phyloP scores from a whole-genome alignment of 2,888 invertebrate genomes.

The Notodromas monacha region DNA sequence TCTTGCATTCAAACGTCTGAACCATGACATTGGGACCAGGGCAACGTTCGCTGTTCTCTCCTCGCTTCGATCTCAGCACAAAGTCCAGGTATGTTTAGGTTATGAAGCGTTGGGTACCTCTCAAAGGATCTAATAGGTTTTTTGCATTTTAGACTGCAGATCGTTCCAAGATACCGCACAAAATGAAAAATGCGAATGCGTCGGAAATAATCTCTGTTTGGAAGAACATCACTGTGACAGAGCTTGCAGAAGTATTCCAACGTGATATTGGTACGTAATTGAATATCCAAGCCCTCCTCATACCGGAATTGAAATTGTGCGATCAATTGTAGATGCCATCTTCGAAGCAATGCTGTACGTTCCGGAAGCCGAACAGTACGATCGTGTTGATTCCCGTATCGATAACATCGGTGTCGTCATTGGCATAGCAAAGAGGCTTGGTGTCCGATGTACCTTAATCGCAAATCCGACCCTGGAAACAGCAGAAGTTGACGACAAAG shows the following conservation, averaged over 20 bases:
- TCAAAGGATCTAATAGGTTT: too few species aligned
- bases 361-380: slow-evolving; percentile 23
- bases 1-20: too few species aligned
- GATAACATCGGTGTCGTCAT: slow-evolving; percentile 29
- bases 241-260: slow-evolving; percentile 29
- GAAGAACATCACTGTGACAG: slow-evolving; percentile 41
- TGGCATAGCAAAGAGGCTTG: slow-evolving; percentile 32
- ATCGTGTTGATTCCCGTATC: slow-evolving; percentile 24
- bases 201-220: slow-evolving; percentile 26
- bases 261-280: slow-evolving; percentile 25
- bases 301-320: too few species aligned
- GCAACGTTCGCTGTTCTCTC: too few species aligned
- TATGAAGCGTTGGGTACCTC: too few species aligned
- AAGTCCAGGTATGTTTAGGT: too few species aligned
- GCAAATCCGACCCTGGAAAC: slow-evolving; percentile 19
- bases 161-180: background rate
- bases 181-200: background rate
- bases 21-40: too few species aligned
- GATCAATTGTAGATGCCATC: slow-evolving; percentile 25
- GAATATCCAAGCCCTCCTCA: background rate
- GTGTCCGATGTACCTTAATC: slow-evolving; percentile 25
- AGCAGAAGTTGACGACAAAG: too few species aligned
- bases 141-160: too few species aligned
- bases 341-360: slow-evolving; percentile 32
- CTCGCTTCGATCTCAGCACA: too few species aligned